These are phyloP conservation scores for Embiotoca jacksoni DNA, from an alignment of 2,113 vertebrate species.

Conservation along the genomic window DNA sequence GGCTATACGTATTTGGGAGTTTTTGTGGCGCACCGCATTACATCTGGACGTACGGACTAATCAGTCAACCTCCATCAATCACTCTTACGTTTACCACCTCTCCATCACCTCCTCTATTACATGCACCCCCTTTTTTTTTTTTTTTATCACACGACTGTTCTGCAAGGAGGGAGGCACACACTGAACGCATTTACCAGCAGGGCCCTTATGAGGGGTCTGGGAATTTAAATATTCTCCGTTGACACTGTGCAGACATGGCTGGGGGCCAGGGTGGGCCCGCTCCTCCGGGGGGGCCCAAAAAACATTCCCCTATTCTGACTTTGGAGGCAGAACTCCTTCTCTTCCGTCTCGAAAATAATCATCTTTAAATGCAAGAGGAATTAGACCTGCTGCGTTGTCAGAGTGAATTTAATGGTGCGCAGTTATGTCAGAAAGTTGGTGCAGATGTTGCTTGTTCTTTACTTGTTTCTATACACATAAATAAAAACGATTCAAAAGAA, in stretches of 20 bases:
- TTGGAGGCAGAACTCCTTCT: conserved; percentile 88
- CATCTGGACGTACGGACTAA: conserved; percentile 76
- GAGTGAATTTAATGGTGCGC: conserved; percentile 25
- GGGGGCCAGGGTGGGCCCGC: conserved; percentile 82
- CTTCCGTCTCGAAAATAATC: conserved; percentile 77
- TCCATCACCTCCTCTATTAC: conserved; percentile 71
- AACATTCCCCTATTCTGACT: conserved; percentile 85
- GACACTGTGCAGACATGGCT: conserved; percentile 95
- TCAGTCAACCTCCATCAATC: conserved; percentile 74
- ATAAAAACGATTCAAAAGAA: no score
- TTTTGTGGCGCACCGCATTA: conserved; percentile 74
- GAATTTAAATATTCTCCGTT: conserved; percentile 99
- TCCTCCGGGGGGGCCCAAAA: conserved; percentile 84
- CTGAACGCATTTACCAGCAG: conserved; percentile 97
- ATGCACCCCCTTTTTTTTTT: conserved; percentile 25
- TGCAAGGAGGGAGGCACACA: conserved; percentile 85
- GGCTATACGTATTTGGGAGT: conserved; percentile 59
- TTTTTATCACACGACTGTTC: conserved; percentile 56
- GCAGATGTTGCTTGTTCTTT: no score
- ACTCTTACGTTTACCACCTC: conserved; percentile 70
- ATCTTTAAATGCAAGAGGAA: conserved; percentile 64
- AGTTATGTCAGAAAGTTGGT: conserved; percentile 12
- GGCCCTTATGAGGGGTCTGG: conserved; percentile 96
- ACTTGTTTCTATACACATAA: no score
- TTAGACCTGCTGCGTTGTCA: conserved; percentile 28